Evolutionary conservation across 2,888 invertebrate species (phyloP).

Genomic region (Microctonus brassicae): DNA sequence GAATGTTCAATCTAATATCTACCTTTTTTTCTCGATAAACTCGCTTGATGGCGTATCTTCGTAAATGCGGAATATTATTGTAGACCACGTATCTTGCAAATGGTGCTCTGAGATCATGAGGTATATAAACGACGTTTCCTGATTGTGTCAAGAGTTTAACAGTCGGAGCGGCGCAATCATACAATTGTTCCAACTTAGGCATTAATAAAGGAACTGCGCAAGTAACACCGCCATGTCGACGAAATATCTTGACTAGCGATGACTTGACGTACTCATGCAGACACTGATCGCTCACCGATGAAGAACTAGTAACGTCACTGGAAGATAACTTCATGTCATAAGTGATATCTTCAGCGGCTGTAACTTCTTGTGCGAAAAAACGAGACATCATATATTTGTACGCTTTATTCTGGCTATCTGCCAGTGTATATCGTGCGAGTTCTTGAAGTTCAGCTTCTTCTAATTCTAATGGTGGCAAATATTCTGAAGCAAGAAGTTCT

Average conservation of each 20-base stretch:
- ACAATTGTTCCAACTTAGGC: constrained; percentile 76
- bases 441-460: constrained; percentile 89
- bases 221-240: constrained; percentile 84
- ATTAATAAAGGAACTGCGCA: constrained; percentile 85
- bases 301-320: constrained; percentile 52
- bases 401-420: constrained; percentile 83
- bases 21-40: constrained; percentile 88
- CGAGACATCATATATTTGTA: constrained; percentile 80
- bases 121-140: constrained; percentile 87
- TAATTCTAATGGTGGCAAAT: constrained; percentile 87
- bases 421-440: constrained; percentile 84
- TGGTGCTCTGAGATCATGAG: constrained; percentile 85
- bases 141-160: constrained; percentile 89
- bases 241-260: constrained; percentile 75
- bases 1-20: constrained; percentile 7
- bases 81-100: constrained; percentile 88
- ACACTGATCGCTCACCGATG: constrained; percentile 50
- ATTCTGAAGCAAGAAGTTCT: constrained; percentile 85
- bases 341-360: constrained; percentile 82
- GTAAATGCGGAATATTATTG: constrained; percentile 81
- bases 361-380: constrained; percentile 74
- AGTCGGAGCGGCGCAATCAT: constrained; percentile 74
- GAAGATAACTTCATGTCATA: constrained; percentile 79
- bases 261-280: constrained; percentile 63
- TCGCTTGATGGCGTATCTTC: constrained; percentile 88